These are phyloP conservation scores for Triplophysa rosa DNA, from an alignment of 2,113 vertebrate genomes.

Conservation along the genomic window DNA sequence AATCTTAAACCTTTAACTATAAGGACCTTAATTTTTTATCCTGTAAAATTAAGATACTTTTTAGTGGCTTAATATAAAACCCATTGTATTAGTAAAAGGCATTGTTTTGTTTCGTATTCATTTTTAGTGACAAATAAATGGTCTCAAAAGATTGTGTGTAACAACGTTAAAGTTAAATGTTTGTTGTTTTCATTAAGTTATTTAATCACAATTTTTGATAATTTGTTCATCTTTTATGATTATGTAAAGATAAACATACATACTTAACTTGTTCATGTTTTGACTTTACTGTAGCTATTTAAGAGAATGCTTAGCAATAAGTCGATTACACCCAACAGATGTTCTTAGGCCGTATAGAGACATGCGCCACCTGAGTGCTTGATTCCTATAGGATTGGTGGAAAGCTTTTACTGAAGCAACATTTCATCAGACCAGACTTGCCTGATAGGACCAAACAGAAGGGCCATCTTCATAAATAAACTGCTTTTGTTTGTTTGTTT, in stretches of 20 bases:
- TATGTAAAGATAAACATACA: not conserved
- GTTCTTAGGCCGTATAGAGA: slow-evolving; percentile 14
- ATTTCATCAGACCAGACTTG: not conserved
- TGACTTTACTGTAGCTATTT: slow-evolving; percentile 41
- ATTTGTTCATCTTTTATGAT: not conserved
- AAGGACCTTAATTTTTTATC: slow-evolving; percentile 4
- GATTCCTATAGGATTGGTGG: slow-evolving; percentile 18
- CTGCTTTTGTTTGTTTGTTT: not conserved
- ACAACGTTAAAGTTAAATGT: no score
- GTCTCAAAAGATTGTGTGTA: no score
- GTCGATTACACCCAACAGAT: slow-evolving; percentile 39
- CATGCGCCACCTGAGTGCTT: not conserved
- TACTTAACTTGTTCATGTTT: slow-evolving; percentile 32
- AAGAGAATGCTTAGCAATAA: slow-evolving; percentile 45
- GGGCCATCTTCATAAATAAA: slow-evolving; percentile 12
- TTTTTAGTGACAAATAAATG: no score
- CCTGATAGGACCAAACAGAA: slow-evolving; percentile 3
- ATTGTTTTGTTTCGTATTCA: no score
- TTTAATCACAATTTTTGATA: not conserved
- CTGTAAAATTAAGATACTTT: not conserved
- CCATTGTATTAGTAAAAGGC: no score
- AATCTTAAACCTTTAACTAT: slow-evolving; percentile 2
- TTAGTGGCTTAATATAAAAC: not conserved
- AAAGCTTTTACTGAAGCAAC: not conserved
- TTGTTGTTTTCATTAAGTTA: no score